A percentile compares a stretch with the other conserved stretches of the same genome.
Evolutionary conservation across 2,797 vertebrate genomes (phyloP).

Genomic region (Limosa lapponica): DNA sequence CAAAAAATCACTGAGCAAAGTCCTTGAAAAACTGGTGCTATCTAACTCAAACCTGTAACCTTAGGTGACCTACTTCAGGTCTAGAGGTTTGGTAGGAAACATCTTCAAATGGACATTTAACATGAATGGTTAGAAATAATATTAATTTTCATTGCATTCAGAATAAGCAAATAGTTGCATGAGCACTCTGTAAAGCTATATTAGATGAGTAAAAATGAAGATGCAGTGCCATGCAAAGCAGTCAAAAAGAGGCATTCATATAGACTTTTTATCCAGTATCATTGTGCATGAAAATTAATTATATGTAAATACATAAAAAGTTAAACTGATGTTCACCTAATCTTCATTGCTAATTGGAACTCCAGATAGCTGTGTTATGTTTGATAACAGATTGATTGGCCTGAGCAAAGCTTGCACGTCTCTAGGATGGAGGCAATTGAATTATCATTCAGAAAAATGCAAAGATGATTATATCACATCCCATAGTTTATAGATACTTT

Average conservation of each 20-base stretch:
- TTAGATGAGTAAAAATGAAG: background rate
- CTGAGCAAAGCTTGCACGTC: background rate
- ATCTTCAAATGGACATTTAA: background rate
- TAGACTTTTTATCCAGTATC: background rate
- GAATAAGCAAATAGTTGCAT: background rate
- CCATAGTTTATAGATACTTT: background rate
- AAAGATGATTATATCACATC: background rate
- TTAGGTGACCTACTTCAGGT: background rate
- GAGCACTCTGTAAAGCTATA: background rate
- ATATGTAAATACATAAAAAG: background rate
- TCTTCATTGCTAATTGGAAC: conserved; percentile 1
- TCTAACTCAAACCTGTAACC: background rate
- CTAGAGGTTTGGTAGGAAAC: background rate
- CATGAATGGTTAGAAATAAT: background rate
- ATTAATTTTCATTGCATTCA: background rate
- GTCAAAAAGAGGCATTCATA: background rate
- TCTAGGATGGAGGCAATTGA: background rate
- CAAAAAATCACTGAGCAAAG: background rate
- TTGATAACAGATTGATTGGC: background rate
- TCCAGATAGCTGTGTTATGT: background rate
- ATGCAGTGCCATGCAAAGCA: background rate
- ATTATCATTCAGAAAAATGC: background rate
- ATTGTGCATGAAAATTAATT: background rate
- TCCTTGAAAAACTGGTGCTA: background rate
- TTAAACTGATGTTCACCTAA: background rate